Evolutionary conservation across 1,140 invertebrate species (phyloP).

Genomic region (Bombus waltoni): DNA sequence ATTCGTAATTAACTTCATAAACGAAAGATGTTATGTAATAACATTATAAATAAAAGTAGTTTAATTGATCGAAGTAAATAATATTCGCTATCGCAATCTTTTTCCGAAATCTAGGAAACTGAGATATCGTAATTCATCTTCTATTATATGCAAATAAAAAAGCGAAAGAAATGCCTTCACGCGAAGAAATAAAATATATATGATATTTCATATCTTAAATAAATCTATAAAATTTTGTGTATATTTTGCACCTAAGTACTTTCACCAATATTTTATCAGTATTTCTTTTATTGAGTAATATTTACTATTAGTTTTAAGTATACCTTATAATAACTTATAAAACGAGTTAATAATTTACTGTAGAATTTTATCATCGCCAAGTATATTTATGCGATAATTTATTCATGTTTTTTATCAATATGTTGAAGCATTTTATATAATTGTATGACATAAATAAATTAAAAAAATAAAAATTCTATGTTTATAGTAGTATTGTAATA

Average conservation of each 20-base stretch:
- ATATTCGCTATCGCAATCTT: not conserved
- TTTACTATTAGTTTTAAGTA: conserved; percentile 17
- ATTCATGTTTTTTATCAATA: conserved; percentile 13
- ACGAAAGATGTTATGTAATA: not conserved
- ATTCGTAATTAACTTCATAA: not conserved
- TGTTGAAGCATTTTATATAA: conserved; percentile 23
- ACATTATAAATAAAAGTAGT: not conserved
- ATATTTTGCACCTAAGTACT: conserved; percentile 16
- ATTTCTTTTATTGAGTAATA: conserved; percentile 34
- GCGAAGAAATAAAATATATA: not conserved
- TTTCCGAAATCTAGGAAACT: not conserved
- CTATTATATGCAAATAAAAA: not conserved
- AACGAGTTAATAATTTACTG: not conserved
- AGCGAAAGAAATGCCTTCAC: not conserved
- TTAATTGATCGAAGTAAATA: not conserved
- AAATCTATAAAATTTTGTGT: not conserved
- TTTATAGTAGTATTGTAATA: conserved; percentile 20
- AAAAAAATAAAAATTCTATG: conserved; percentile 1
- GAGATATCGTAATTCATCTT: not conserved
- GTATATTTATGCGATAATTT: conserved; percentile 48
- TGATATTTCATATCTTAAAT: not conserved
- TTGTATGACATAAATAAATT: conserved; percentile 12
- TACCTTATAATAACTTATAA: conserved; percentile 18
- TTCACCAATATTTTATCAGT: conserved; percentile 11
- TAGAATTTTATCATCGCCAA: not conserved